Conservation (phyloP, 2,113 vertebrate genomes). For the Manacus vitellinus region DNA sequence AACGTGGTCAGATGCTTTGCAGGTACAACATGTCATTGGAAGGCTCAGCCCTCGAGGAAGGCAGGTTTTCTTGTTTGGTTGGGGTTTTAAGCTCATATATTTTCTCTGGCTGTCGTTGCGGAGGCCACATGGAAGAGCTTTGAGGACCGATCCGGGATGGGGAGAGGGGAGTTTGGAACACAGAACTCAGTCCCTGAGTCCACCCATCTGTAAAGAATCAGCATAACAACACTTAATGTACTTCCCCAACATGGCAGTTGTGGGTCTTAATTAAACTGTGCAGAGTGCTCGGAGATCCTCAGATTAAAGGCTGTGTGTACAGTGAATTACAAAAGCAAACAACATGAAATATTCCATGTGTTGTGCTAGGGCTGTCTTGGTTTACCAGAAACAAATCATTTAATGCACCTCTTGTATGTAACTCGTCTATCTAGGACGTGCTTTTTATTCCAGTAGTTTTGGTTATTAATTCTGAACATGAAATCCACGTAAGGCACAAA, state of each 20-base stretch:
- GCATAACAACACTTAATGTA: constrained; percentile 21
- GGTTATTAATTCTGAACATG: neutral
- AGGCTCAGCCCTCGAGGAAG: neutral
- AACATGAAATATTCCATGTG: constrained; percentile 42
- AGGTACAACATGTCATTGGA: neutral
- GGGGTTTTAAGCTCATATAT: neutral
- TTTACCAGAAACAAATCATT: constrained; percentile 48
- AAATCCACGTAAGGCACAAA: neutral
- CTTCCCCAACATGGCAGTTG: constrained; percentile 31
- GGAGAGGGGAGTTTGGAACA: neutral
- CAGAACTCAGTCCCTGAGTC: neutral
- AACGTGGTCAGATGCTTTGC: neutral
- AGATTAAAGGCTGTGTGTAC: constrained; percentile 44
- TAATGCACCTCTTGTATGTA: neutral
- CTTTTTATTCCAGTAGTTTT: neutral
- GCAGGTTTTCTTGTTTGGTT: neutral
- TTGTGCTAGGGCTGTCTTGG: constrained; percentile 39
- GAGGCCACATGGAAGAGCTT: constrained; percentile 7
- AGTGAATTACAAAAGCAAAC: constrained; percentile 55
- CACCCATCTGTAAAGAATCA: constrained; percentile 55
- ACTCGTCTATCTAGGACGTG: constrained; percentile 15
- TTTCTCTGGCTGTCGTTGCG: neutral
- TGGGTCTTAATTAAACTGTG: constrained; percentile 51
- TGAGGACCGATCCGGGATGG: neutral
- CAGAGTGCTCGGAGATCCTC: neutral